Conservation (phyloP, 2,797 vertebrate genomes). For the Leptatherina wallacei region DNA sequence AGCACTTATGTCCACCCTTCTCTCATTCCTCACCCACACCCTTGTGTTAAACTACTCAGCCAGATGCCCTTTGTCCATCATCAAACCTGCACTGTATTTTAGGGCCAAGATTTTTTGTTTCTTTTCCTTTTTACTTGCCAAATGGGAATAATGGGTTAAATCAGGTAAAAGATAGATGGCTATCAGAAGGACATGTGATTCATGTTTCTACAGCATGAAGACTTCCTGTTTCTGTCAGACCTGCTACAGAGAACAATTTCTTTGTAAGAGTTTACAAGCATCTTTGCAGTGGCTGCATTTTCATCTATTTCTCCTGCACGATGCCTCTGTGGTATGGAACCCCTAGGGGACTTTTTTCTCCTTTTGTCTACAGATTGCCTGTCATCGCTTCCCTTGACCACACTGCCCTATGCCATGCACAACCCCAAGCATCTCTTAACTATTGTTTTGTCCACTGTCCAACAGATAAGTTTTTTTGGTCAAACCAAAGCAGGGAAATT, state of each 20-base stretch:
- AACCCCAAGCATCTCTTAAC: conserved; percentile 68
- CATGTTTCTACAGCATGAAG: conserved; percentile 46
- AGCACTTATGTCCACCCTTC: conserved; percentile 46
- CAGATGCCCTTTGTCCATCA: conserved; percentile 49
- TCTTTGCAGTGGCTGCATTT: conserved; percentile 39
- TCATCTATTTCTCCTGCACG: conserved; percentile 49
- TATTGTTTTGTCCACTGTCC: conserved; percentile 58
- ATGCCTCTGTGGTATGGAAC: conserved; percentile 56
- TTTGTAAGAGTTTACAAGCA: conserved; percentile 57
- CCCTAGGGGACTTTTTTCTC: conserved; percentile 59
- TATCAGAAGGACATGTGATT: conserved; percentile 50
- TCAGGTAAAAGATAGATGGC: conserved; percentile 59
- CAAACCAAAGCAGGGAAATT: conserved; percentile 50
- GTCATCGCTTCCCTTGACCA: conserved; percentile 45
- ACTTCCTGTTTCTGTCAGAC: conserved; percentile 41
- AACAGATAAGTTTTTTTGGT: conserved; percentile 73
- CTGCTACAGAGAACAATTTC: conserved; percentile 53
- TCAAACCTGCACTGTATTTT: conserved; percentile 51
- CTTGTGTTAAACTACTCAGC: conserved; percentile 74
- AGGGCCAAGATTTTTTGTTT: conserved; percentile 49
- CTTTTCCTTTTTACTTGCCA: conserved; percentile 60
- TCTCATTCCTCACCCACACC: conserved; percentile 50
- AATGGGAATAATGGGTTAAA: conserved; percentile 67
- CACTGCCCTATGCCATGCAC: conserved; percentile 54
- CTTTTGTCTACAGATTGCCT: conserved; percentile 56